phyloP scores from a whole-genome alignment of 2,888 invertebrate species.

The Melieria picta region DNA sequence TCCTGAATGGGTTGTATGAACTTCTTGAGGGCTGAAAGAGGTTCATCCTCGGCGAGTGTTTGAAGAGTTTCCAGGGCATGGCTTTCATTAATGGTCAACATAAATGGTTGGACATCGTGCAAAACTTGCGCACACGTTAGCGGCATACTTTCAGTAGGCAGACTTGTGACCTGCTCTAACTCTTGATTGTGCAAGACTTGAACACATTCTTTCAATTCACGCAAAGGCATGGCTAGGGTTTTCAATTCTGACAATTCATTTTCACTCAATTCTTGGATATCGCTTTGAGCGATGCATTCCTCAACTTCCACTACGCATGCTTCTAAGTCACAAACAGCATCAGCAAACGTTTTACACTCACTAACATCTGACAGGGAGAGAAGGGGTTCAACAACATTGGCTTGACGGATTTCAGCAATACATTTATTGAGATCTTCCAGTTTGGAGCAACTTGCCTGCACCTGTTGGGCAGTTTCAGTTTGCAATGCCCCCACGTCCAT shows the following conservation, averaged over 20 bases:
- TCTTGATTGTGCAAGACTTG: constrained; percentile 50
- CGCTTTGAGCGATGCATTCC: constrained; percentile 10
- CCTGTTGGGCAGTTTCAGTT: constrained; percentile 46
- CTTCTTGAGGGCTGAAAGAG: constrained; percentile 54
- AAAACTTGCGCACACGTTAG: constrained; percentile 43
- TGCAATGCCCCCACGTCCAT: constrained; percentile 48
- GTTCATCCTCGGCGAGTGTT: constrained; percentile 46
- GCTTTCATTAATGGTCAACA: constrained; percentile 51
- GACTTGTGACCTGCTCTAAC: constrained; percentile 47
- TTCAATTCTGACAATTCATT: constrained; percentile 49
- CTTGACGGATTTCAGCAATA: constrained; percentile 63
- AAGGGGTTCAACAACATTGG: constrained; percentile 51
- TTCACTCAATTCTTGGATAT: constrained; percentile 35
- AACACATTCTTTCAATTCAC: constrained; percentile 54
- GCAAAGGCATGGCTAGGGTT: constrained; percentile 54
- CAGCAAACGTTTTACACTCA: constrained; percentile 58
- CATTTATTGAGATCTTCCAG: constrained; percentile 64
- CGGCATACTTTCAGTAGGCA: constrained; percentile 38
- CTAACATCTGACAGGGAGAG: constrained; percentile 57
- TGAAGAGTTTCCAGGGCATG: constrained; percentile 52
- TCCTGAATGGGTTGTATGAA: constrained; percentile 63
- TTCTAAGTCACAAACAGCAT: constrained; percentile 58
- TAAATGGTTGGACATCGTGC: constrained; percentile 49
- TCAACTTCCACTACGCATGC: constrained; percentile 57
- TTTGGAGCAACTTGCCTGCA: constrained; percentile 58